Conservation (phyloP, 2,888 invertebrate species). For the Chesias legatella region DNA sequence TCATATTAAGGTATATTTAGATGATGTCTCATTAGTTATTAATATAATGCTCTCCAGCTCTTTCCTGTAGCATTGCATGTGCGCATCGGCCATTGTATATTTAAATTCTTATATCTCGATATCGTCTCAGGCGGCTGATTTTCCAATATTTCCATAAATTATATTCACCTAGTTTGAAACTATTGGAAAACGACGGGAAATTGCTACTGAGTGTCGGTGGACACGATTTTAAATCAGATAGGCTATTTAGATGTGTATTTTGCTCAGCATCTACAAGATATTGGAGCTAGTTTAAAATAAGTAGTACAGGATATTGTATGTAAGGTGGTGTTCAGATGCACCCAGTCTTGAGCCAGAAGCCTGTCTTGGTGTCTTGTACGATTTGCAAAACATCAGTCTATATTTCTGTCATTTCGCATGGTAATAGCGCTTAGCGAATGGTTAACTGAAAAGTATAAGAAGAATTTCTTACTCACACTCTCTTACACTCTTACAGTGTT, state of each 20-base stretch:
- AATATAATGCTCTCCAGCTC: not conserved
- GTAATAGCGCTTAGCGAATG: no score
- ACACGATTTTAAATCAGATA: constrained; percentile 6
- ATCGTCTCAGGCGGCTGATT: constrained; percentile 5
- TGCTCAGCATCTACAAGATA: constrained; percentile 7
- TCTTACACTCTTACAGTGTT: no score
- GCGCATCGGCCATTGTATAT: constrained; percentile 1
- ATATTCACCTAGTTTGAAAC: constrained; percentile 7
- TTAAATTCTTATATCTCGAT: constrained; percentile 1
- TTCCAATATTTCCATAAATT: constrained; percentile 8
- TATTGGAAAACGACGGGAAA: constrained; percentile 2
- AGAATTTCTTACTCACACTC: no score
- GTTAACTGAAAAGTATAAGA: no score
- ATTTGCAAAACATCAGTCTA: no score
- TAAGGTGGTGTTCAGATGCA: not conserved
- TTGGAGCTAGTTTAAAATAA: constrained; percentile 5
- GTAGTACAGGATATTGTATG: not conserved
- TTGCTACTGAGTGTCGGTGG: constrained; percentile 5
- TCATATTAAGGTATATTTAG: no score
- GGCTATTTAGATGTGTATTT: constrained; percentile 13
- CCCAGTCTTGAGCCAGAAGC: not conserved
- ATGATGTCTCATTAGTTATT: not conserved
- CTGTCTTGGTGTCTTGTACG: no score
- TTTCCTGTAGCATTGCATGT: constrained; percentile 3
- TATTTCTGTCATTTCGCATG: no score